These are phyloP conservation scores for Cranoglanis bouderius DNA, from an alignment of 2,113 vertebrate genomes.

Conservation along the genomic window DNA sequence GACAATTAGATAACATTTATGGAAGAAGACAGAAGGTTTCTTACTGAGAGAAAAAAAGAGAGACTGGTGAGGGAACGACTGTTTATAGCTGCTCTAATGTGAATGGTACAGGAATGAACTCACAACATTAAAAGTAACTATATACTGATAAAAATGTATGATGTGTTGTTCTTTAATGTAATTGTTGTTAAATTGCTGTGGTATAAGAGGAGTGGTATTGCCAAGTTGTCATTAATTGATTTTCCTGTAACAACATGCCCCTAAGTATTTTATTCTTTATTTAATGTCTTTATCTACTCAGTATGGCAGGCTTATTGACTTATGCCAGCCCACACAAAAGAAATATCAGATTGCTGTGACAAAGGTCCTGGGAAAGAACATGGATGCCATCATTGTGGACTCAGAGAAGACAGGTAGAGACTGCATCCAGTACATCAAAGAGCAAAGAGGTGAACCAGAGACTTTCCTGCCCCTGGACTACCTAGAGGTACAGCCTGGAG, in stretches of 20 bases:
- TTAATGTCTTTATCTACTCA: conserved; percentile 53
- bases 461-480: conserved; percentile 94
- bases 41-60: neutral
- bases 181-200: neutral
- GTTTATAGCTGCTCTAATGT: neutral
- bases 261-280: neutral
- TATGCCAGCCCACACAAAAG: conserved; percentile 95
- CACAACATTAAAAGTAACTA: neutral
- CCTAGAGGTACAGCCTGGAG: conserved; percentile 78
- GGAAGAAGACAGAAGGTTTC: neutral
- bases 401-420: conserved; percentile 92
- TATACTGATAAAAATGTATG: neutral
- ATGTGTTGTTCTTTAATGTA: neutral
- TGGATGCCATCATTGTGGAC: conserved; percentile 96
- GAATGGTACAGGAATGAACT: neutral
- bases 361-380: conserved; percentile 94
- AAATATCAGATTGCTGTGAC: conserved; percentile 96
- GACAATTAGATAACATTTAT: neutral
- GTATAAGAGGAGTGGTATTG: neutral
- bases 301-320: conserved; percentile 91
- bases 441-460: conserved; percentile 91
- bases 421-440: conserved; percentile 96
- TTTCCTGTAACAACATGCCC: neutral
- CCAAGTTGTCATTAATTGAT: neutral
- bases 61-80: neutral